Conservation (phyloP, 2,113 vertebrate genomes). For the Pseudonaja textilis region DNA sequence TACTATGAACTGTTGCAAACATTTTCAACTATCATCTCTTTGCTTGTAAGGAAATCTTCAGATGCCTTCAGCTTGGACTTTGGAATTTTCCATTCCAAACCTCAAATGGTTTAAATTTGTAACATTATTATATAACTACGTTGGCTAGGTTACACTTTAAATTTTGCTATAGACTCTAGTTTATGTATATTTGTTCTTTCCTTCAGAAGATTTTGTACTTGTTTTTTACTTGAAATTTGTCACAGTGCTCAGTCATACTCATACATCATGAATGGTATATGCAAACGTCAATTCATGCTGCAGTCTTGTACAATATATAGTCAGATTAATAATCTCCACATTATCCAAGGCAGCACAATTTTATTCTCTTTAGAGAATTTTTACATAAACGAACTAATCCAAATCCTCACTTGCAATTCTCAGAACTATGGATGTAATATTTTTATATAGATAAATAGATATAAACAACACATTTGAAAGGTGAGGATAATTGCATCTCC, state of each 20-base stretch:
- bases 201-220: conserved; percentile 18
- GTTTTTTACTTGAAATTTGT: conserved; percentile 46
- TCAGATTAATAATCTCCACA: not conserved
- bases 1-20: conserved; percentile 56
- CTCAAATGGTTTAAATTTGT: conserved; percentile 29
- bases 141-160: conserved; percentile 20
- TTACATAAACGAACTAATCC: conserved; percentile 13
- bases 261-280: conserved; percentile 49
- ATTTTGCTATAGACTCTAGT: not conserved
- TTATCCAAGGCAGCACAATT: conserved; percentile 34
- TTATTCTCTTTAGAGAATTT: conserved; percentile 46
- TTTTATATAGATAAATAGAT: not conserved
- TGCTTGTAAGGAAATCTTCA: conserved; percentile 55
- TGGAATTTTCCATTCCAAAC: conserved; percentile 19
- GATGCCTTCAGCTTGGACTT: conserved; percentile 41
- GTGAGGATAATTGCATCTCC: not conserved
- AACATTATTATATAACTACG: conserved; percentile 40
- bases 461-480: not conserved
- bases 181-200: conserved; percentile 31
- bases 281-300: conserved; percentile 50
- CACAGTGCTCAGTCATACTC: conserved; percentile 55
- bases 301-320: conserved; percentile 47
- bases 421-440: not conserved
- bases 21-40: conserved; percentile 52
- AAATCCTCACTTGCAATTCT: not conserved